These are phyloP conservation scores for Acanthosepion lycidas DNA, from an alignment of 2,888 invertebrate species.

Conservation along the genomic window DNA sequence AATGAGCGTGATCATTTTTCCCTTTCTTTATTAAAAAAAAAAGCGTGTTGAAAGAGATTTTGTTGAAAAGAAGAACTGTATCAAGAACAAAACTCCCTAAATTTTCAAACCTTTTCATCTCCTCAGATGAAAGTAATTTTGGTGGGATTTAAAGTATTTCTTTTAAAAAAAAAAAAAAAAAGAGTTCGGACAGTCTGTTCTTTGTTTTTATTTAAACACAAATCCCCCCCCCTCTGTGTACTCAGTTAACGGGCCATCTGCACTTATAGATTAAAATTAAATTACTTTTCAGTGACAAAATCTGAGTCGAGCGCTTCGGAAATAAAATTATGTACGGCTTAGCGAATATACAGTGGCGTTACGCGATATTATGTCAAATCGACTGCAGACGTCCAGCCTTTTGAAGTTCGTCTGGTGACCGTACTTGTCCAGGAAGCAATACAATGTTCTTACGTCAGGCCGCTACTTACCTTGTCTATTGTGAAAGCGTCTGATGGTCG, in stretches of 20 bases:
- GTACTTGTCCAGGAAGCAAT: not conserved
- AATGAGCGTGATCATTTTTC: not conserved
- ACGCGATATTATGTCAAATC: not conserved
- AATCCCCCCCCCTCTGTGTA: not conserved
- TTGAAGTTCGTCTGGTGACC: not conserved
- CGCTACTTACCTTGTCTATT: not conserved
- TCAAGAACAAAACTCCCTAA: constrained; percentile 35
- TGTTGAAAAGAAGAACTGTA: not conserved
- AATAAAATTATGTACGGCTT: not conserved
- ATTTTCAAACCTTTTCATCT: not conserved
- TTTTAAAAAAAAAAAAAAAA: not conserved
- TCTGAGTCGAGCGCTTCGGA: not conserved
- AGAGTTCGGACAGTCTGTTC: not conserved
- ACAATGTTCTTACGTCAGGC: not conserved
- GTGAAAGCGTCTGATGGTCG: not conserved
- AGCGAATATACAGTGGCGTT: not conserved
- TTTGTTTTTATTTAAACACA: not conserved
- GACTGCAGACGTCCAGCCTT: not conserved
- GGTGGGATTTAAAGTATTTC: not conserved
- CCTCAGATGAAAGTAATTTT: not conserved
- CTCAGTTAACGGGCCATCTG: not conserved
- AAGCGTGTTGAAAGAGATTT: not conserved
- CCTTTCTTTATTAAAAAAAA: not conserved
- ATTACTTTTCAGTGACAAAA: not conserved
- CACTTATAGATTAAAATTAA: not conserved